Evolutionary conservation across 2,113 vertebrate species (phyloP), one percentile per base, ranked within the genome.

Genomic region (Chamaetylas fuelleborni): DNA sequence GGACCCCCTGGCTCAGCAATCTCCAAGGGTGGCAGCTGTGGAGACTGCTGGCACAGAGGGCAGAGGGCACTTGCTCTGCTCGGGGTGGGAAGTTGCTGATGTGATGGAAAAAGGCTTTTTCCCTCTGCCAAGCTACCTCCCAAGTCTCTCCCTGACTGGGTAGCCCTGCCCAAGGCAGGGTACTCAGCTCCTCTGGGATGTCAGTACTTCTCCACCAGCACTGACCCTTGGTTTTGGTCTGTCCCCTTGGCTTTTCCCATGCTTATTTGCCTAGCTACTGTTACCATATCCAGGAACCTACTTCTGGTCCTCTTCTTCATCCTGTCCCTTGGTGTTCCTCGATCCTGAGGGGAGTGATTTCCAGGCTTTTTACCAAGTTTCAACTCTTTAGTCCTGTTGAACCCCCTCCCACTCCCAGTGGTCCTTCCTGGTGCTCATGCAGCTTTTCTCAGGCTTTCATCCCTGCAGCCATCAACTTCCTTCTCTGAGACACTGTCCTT

Each of bases 1-100:
- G 38, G 33, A 62, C 19, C 33, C 16, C 33, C 3, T 0, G 0
- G 14, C 18, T 88, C 36, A 31, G 48, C 15, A 13, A 1, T 38
- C 28, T 78, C 43, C 0, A 1, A 62, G 78, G 61, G 17, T 1
- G 3, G 61, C 74, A 60, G 57, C 77, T 80, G 34, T 31, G 53
- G 80, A 58, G 29, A 19, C 61, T 67, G 51, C 33, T 1, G 2
- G 38, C 43, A 18, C 8, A 9, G 51, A 73, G 69, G 64, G 40
- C 50, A n/a, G 40, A 36, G 64, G 62, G 31, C 53, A 38, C 26
- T 72, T 72, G 48, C 36, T n/a, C 8, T 0, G 0, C 40, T 76
- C 26, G 40, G 50, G 34, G 19, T 82, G 89, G 76, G 67, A 81
- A 19, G 14, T 60, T 67, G 48, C 45, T 81, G 26, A 36, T 90